Percentiles rank a stretch among this genome's conserved stretches.
Evolutionary conservation across 35 echinoderm and acorn worm species (phyloP).

Genomic region (Antedon bifida): DNA sequence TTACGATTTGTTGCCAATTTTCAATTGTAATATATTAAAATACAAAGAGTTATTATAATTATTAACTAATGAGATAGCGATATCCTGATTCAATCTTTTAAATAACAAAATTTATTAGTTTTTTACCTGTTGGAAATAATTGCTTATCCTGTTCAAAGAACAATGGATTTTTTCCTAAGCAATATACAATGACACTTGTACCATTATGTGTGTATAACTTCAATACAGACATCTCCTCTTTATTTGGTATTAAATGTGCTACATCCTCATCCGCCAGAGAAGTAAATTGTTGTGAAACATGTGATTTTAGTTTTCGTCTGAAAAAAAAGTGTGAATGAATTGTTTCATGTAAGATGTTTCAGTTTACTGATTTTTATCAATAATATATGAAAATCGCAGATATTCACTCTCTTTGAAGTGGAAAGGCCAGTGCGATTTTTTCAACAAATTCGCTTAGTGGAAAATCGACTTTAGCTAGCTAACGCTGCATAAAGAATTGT

Average conservation of each 20-base stretch:
- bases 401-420: no score
- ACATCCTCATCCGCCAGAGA: constrained; percentile 38
- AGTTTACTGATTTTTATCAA: neutral
- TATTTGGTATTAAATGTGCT: constrained; percentile 62
- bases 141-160: constrained; percentile 77
- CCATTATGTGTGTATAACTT: constrained; percentile 65
- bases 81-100: no score
- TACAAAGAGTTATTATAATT: no score
- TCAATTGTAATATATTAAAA: no score
- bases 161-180: constrained; percentile 38
- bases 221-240: constrained; percentile 67
- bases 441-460: no score
- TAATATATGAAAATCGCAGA: neutral
- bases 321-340: neutral
- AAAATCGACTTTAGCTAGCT: no score
- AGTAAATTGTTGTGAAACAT: constrained; percentile 39
- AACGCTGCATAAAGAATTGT: no score
- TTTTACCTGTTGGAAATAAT: constrained; percentile 86
- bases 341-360: neutral
- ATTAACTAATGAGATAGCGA: no score
- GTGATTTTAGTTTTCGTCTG: constrained; percentile 27
- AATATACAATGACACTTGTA: constrained; percentile 48
- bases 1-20: no score
- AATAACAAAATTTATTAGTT: no score
- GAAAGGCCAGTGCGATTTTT: no score